Evolutionary conservation across 2,888 invertebrate species (phyloP).

Genomic region (Oscheius myriophilus): DNA sequence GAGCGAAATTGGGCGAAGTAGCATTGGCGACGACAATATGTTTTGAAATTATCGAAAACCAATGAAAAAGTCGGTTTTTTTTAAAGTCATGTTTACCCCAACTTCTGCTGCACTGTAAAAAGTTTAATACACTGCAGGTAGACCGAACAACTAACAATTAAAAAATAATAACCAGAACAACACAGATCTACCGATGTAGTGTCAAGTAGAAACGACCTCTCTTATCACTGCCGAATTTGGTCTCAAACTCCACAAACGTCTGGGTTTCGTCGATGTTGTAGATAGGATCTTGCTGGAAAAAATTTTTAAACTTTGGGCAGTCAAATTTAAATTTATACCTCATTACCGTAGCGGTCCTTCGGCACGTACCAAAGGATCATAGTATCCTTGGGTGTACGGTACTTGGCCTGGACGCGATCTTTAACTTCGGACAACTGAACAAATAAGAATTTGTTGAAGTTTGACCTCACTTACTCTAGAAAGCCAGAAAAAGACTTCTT

Average conservation of each 20-base stretch:
- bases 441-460: background rate
- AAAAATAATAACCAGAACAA: too few species aligned
- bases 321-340: background rate
- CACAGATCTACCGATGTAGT: too few species aligned
- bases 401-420: slow-evolving; percentile 13
- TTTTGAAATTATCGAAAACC: too few species aligned
- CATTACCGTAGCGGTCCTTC: slow-evolving; percentile 9
- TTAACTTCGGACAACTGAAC: slow-evolving; percentile 20
- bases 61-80: too few species aligned
- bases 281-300: slow-evolving; percentile 7
- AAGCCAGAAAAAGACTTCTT: slow-evolving; percentile 15
- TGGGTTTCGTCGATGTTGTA: slow-evolving; percentile 17
- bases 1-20: too few species aligned
- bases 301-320: background rate
- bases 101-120: too few species aligned
- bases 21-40: too few species aligned
- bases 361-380: slow-evolving; percentile 20
- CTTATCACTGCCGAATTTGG: slow-evolving; percentile 1
- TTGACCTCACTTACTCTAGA: background rate
- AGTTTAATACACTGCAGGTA: too few species aligned
- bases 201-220: background rate
- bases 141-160: too few species aligned
- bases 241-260: slow-evolving; percentile 17
- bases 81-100: too few species aligned
- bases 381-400: slow-evolving; percentile 8